These are phyloP conservation scores for Brenthis hecate DNA, from an alignment of 2,888 invertebrate species.

Conservation along the genomic window DNA sequence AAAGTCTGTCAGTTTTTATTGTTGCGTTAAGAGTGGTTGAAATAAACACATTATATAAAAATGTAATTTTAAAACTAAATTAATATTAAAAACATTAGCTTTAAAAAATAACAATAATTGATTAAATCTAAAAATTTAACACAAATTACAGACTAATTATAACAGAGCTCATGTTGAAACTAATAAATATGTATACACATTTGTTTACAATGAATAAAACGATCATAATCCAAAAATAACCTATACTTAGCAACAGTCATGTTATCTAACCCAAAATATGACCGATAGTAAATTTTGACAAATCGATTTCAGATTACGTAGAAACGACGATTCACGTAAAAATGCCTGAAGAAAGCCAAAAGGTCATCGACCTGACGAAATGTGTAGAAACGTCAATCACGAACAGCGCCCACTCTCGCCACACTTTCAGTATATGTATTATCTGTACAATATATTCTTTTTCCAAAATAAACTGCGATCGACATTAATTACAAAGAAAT, in stretches of 20 bases:
- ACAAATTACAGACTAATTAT: too few species aligned
- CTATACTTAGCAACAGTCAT: constrained; percentile 13
- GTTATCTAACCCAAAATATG: constrained; percentile 21
- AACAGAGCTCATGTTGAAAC: too few species aligned
- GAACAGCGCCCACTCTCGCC: constrained; percentile 34
- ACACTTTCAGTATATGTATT: constrained; percentile 8
- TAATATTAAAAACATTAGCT: too few species aligned
- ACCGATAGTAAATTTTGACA: constrained; percentile 37
- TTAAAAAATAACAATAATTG: too few species aligned
- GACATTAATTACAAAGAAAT: background rate
- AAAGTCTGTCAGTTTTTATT: background rate
- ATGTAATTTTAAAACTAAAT: too few species aligned
- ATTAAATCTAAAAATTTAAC: too few species aligned
- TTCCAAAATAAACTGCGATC: constrained; percentile 2
- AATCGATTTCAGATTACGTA: constrained; percentile 35
- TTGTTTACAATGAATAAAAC: background rate
- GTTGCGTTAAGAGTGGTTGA: background rate
- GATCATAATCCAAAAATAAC: background rate
- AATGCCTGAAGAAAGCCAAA: constrained; percentile 37
- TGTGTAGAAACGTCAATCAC: constrained; percentile 38
- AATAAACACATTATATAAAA: background rate
- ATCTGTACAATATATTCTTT: constrained; percentile 5
- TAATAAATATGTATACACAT: background rate
- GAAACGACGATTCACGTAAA: constrained; percentile 32
- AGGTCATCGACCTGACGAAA: constrained; percentile 35